A percentile compares a stretch with the other conserved stretches of the same genome.
phyloP scores from a whole-genome alignment of 2,797 vertebrate genomes.

The Aphelocoma californica region DNA sequence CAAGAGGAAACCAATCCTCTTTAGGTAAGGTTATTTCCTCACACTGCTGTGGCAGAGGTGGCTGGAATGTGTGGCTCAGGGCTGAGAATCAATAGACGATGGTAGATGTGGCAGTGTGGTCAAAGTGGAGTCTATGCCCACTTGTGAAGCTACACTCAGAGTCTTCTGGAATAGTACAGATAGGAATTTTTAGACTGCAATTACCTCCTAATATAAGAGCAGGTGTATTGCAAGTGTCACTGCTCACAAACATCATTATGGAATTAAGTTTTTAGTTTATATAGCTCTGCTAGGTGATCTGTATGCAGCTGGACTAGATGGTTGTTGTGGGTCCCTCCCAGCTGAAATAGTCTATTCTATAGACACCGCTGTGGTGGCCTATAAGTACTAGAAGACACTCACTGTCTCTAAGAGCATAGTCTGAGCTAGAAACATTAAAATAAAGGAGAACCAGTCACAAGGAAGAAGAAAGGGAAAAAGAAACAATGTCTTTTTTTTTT shows the following conservation, averaged over 20 bases:
- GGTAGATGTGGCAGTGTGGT: neutral
- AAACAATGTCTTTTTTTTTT: neutral
- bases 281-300: neutral
- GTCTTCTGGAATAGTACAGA: neutral
- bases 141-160: neutral
- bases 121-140: neutral
- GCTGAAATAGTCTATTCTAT: neutral
- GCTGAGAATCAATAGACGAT: neutral
- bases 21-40: neutral
- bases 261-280: neutral
- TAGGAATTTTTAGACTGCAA: neutral
- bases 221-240: neutral
- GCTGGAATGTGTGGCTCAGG: neutral
- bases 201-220: neutral
- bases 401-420: neutral
- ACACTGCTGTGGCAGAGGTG: neutral
- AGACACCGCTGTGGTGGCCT: neutral
- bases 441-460: neutral
- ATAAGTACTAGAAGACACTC: neutral
- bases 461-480: slow-evolving; percentile 25
- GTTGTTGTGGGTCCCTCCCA: neutral
- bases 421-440: neutral
- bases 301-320: neutral
- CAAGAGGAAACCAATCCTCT: neutral
- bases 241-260: neutral